Percentiles rank a stretch among this genome's conserved stretches.
Evolutionary conservation across 2,888 invertebrate genomes (phyloP).

Genomic region (Drosophila nr. fundita): DNA sequence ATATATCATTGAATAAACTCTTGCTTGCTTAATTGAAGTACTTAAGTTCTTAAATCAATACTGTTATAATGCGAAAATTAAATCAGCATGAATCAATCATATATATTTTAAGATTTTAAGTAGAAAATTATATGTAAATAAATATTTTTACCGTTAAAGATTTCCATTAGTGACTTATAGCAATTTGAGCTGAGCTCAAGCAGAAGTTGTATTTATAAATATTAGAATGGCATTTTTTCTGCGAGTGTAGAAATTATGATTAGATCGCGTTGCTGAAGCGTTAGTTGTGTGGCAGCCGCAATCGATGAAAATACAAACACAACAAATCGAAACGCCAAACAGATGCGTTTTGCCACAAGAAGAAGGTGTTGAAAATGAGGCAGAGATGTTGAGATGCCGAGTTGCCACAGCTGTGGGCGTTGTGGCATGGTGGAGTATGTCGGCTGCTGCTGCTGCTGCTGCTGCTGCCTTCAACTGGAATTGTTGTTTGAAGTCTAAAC

Average conservation of each 20-base stretch:
- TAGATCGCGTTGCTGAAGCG: slow-evolving; percentile 31
- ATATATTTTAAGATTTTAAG: neutral
- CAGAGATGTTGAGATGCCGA: slow-evolving; percentile 31
- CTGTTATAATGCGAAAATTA: accelerated
- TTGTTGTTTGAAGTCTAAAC: slow-evolving; percentile 60
- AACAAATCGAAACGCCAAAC: slow-evolving; percentile 63
- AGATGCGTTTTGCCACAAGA: slow-evolving; percentile 66
- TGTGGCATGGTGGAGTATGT: slow-evolving; percentile 37
- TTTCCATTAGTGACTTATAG: neutral
- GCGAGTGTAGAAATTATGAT: slow-evolving; percentile 65
- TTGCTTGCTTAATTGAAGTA: too few relatives aligned
- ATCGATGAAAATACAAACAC: slow-evolving; percentile 41
- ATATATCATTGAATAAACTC: too few relatives aligned
- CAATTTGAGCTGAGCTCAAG: neutral
- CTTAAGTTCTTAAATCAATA: neutral
- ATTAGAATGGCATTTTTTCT: neutral
- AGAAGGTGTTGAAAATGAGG: slow-evolving; percentile 74
- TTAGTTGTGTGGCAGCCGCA: slow-evolving; percentile 20
- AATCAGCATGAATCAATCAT: neutral
- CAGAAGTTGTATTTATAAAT: neutral
- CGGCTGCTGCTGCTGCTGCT: slow-evolving; percentile 34
- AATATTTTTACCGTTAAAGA: neutral
- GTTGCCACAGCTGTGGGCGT: slow-evolving; percentile 40
- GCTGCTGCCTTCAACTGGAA: slow-evolving; percentile 15
- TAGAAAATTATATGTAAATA: neutral